A percentile compares a stretch with the other conserved stretches of the same genome.
Conservation (phyloP, 1,140 invertebrate genomes). For the Nylanderia fulva region DNA sequence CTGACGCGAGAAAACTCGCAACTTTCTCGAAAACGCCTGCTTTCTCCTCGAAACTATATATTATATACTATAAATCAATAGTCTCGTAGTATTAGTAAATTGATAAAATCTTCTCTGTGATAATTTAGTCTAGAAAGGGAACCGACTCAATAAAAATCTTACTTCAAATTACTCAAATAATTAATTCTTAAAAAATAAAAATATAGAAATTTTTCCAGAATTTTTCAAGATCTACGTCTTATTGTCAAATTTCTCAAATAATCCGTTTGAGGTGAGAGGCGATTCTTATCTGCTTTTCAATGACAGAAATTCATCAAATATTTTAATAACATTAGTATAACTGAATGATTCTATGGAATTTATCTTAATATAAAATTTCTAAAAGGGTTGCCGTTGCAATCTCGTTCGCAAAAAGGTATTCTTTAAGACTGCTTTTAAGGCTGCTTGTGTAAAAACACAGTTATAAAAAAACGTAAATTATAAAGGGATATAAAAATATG, state of each 20-base stretch:
- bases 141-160: not conserved
- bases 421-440: too few species aligned
- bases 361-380: not conserved
- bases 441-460: too few species aligned
- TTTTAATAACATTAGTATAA: not conserved
- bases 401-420: not conserved
- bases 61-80: not conserved
- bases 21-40: slow-evolving; percentile 53
- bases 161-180: not conserved
- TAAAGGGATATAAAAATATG: too few species aligned
- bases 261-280: not conserved
- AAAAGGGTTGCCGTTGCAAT: not conserved
- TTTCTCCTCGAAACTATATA: slow-evolving; percentile 24
- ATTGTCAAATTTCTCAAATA: too few species aligned
- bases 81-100: not conserved
- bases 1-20: not conserved
- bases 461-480: too few species aligned
- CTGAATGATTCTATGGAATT: not conserved
- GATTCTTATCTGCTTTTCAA: not conserved
- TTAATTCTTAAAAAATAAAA: not conserved
- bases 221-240: not conserved
- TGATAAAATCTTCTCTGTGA: not conserved
- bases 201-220: not conserved
- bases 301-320: not conserved
- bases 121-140: not conserved